Base-by-base conservation (phyloP, 2,888 invertebrate genomes). In the Lasioglossum morio region DNA sequence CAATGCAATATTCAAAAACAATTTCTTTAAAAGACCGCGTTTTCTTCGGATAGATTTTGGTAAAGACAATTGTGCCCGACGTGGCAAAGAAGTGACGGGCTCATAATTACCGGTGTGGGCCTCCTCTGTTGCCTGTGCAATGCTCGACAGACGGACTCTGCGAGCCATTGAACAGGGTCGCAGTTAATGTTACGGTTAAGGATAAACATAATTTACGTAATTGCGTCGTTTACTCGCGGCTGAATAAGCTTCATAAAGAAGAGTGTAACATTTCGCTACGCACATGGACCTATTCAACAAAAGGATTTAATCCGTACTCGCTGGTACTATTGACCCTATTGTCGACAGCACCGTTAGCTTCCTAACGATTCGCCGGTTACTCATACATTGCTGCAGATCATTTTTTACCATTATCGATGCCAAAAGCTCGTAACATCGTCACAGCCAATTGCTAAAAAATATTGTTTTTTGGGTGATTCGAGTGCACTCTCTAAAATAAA, bases 281-380 rank as follows among this genome's bases (percentile, higher is more conserved):
- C 40, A 23, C 40, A n/a, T n/a, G 70, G 23, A 63, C n/a, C 76
- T 46, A 48, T 60, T 79, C 60, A 40, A 27, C 66, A 57, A 80
- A 63, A 66, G 77, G 53, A 78, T 75, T 79, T 77, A 81, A 85
- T 85, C 75, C 53, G 85, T 81, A 40, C 77, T 37, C 53, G 46
- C 16, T 8, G 40, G 73, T 73, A 77, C 79, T 84, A 78, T 77
- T 80, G 84, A 84, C 79, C 81, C 77, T 84, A 84, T 84, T 87
- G 79, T 81, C 84, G 66, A 76, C 83, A 69, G 77, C 34, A 34
- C 27, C 30, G 16, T 40, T 10, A 2, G 40, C 40, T 2, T 40
- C 27, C 30, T 76, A 79, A 57, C 70, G 69, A 30, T 72, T 30
- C 66, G 34, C 5, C 19, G 19, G 19, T 66, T 19, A 34, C 34